These are phyloP conservation scores for Zhengitettix transpicula DNA, from an alignment of 2,888 invertebrate genomes.

Conservation along the genomic window DNA sequence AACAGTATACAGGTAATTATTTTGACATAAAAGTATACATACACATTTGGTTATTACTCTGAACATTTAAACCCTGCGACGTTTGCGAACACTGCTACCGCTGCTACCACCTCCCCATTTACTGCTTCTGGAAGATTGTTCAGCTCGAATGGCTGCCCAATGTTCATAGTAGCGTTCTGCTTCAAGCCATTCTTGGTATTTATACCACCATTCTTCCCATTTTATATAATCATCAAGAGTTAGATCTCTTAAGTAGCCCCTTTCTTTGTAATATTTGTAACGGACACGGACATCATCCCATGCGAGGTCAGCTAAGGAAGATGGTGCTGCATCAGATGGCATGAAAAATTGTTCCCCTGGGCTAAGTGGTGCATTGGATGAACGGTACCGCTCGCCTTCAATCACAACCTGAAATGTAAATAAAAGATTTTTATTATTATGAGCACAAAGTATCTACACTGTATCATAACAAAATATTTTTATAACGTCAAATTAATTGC, in stretches of 20 bases:
- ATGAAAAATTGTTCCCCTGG: conserved; percentile 41
- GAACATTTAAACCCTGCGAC: neutral
- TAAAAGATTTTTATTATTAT: neutral
- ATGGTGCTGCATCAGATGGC: conserved; percentile 54
- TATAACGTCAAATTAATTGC: too few relatives aligned
- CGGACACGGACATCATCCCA: conserved; percentile 83
- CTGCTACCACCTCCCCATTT: neutral
- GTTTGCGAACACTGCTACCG: neutral
- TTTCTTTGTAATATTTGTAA: conserved; percentile 54
- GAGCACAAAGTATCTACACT: too few relatives aligned
- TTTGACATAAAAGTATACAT: too few relatives aligned
- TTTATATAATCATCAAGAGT: conserved; percentile 70
- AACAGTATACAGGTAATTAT: too few relatives aligned
- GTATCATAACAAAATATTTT: too few relatives aligned
- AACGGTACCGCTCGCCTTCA: conserved; percentile 13
- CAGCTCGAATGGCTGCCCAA: conserved; percentile 28
- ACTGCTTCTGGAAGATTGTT: conserved; percentile 2
- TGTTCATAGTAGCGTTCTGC: conserved; percentile 61
- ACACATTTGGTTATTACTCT: neutral
- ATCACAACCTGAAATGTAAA: conserved; percentile 9
- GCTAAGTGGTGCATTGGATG: conserved; percentile 8
- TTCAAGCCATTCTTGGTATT: conserved; percentile 80
- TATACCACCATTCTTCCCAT: conserved; percentile 93
- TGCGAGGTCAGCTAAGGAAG: conserved; percentile 43
- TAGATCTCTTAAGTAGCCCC: conserved; percentile 67